Evolutionary conservation across 2,113 vertebrate species (phyloP).

Genomic region (Mustelus asterias): DNA sequence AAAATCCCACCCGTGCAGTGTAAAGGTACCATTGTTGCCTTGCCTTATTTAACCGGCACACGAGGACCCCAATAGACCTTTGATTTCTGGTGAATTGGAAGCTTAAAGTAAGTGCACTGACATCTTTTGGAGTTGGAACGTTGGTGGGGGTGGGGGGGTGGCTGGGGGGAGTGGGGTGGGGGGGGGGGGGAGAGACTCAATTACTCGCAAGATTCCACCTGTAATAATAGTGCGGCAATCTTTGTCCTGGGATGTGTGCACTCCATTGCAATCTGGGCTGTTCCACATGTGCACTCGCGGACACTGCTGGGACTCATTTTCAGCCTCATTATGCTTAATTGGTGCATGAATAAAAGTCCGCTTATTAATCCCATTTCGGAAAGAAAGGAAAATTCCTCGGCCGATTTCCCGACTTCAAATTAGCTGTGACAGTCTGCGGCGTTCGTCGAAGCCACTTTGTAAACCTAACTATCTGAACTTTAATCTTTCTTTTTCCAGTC

Average conservation of each 20-base stretch:
- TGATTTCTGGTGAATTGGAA: no score
- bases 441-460: not conserved
- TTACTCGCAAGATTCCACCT: not conserved
- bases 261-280: not conserved
- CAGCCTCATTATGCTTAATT: slow-evolving; percentile 10
- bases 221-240: not conserved
- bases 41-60: not conserved
- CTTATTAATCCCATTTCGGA: not conserved
- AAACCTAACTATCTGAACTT: not conserved
- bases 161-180: no score
- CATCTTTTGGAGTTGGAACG: not conserved
- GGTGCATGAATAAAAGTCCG: not conserved
- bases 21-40: not conserved
- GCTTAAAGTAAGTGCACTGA: not conserved
- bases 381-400: not conserved
- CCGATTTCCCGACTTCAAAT: not conserved
- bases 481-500: not conserved
- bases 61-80: not conserved
- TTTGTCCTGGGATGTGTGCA: not conserved
- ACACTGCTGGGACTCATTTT: not conserved
- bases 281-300: slow-evolving; percentile 1
- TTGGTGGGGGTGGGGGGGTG: no score
- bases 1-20: not conserved
- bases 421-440: not conserved
- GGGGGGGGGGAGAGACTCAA: no score